Evolutionary conservation across 2,797 vertebrate species (phyloP).

Genomic region (Mareca strepera): DNA sequence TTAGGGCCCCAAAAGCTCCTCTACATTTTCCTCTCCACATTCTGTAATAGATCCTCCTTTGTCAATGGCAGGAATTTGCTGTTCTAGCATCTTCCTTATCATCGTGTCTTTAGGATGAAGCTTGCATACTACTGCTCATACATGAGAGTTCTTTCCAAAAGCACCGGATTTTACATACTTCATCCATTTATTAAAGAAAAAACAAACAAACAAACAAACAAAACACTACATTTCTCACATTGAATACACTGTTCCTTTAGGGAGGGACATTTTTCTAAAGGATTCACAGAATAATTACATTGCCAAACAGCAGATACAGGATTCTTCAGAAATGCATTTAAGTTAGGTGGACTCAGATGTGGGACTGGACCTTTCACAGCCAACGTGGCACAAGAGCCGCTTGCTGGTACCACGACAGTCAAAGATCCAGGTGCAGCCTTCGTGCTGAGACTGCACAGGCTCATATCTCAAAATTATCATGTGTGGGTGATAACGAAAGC

Average conservation of each 20-base stretch:
- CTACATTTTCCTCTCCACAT: background rate
- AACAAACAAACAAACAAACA: background rate
- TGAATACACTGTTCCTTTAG: background rate
- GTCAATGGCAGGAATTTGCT: background rate
- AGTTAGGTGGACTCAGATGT: background rate
- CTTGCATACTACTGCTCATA: background rate
- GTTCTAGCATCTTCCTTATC: background rate
- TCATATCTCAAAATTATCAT: background rate
- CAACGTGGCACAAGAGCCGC: background rate
- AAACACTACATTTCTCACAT: background rate
- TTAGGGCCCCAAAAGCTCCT: background rate
- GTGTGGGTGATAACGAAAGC: background rate
- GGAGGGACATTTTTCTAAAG: background rate
- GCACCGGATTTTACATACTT: background rate
- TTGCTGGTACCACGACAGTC: background rate
- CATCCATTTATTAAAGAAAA: background rate
- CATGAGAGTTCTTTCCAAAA: background rate
- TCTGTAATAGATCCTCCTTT: background rate
- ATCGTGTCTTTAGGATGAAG: background rate
- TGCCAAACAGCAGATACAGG: background rate
- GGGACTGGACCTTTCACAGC: background rate
- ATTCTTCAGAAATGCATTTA: background rate
- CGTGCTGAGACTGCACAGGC: background rate
- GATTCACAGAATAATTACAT: background rate
- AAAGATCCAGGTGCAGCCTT: background rate